phyloP scores from a whole-genome alignment of 2,113 vertebrate genomes.

The Lepisosteus osseus region DNA sequence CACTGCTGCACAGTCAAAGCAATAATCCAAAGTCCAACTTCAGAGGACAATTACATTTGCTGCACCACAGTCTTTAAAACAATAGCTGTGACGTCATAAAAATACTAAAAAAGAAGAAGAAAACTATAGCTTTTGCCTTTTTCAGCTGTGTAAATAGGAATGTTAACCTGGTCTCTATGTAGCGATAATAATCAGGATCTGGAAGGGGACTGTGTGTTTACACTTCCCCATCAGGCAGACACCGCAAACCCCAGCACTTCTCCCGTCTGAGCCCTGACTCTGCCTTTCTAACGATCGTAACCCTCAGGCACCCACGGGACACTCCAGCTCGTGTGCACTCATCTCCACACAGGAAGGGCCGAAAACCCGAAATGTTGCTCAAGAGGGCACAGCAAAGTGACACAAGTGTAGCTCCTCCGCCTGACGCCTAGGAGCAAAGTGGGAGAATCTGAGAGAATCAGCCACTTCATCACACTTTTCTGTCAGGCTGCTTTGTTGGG shows the following conservation, averaged over 20 bases:
- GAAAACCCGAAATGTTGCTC: background rate
- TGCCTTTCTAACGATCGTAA: background rate
- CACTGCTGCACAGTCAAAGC: no score
- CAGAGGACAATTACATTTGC: no score
- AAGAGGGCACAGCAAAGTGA: background rate
- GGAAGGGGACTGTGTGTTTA: slow-evolving; percentile 26
- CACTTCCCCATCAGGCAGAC: slow-evolving; percentile 25
- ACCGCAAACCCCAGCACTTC: slow-evolving; percentile 22
- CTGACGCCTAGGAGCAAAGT: no score
- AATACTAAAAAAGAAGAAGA: no score
- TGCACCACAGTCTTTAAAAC: no score
- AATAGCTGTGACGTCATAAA: no score
- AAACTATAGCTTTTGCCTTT: background rate
- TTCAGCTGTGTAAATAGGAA: slow-evolving; percentile 27
- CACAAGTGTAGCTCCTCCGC: background rate
- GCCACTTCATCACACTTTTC: slow-evolving; percentile 12
- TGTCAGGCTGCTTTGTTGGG: slow-evolving; percentile 19
- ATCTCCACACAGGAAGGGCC: background rate
- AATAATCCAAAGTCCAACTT: no score
- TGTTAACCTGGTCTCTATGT: slow-evolving; percentile 10
- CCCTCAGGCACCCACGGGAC: slow-evolving; percentile 12
- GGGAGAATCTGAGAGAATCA: background rate
- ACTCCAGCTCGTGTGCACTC: background rate
- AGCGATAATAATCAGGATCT: slow-evolving; percentile 26
- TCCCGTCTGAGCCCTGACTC: slow-evolving; percentile 8